A percentile compares a stretch with the other conserved stretches of the same genome.
phyloP scores from a whole-genome alignment of 1,140 invertebrate species.

The Trigoniulus corallinus region DNA sequence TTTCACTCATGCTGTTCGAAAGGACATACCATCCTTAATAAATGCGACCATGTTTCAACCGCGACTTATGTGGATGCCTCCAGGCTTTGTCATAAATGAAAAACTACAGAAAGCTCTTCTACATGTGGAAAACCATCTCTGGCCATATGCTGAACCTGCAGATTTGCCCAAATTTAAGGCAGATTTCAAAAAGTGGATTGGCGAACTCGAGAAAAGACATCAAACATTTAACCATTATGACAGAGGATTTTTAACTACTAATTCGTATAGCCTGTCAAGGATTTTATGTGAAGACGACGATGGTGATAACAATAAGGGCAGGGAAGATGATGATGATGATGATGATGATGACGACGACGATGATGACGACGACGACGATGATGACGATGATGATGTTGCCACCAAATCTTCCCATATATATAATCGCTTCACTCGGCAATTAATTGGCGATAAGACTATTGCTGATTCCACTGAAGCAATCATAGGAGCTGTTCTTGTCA shows the following conservation, averaged over 20 bases:
- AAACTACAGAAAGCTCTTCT: conserved; percentile 16
- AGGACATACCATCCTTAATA: conserved; percentile 30
- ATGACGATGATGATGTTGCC: no score
- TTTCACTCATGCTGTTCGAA: conserved; percentile 40
- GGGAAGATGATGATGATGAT: not conserved
- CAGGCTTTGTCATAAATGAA: conserved; percentile 29
- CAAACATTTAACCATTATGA: no score
- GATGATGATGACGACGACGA: not conserved
- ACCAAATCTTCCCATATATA: not conserved
- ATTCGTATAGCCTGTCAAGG: not conserved
- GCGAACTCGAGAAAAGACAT: not conserved
- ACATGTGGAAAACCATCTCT: conserved; percentile 19
- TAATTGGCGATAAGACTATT: conserved; percentile 42
- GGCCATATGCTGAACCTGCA: not conserved
- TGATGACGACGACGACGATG: not conserved
- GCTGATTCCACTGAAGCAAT: conserved; percentile 72
- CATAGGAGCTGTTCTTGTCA: conserved; percentile 51
- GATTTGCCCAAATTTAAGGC: not conserved
- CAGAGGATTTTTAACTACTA: no score
- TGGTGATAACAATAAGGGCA: not conserved
- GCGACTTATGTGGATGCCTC: conserved; percentile 45
- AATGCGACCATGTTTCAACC: conserved; percentile 44
- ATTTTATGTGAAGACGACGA: not conserved
- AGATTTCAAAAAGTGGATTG: not conserved
- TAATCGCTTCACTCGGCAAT: conserved; percentile 21